These are phyloP conservation scores for Bombyx huttoni DNA, from an alignment of 2,888 invertebrate species.

Conservation along the genomic window DNA sequence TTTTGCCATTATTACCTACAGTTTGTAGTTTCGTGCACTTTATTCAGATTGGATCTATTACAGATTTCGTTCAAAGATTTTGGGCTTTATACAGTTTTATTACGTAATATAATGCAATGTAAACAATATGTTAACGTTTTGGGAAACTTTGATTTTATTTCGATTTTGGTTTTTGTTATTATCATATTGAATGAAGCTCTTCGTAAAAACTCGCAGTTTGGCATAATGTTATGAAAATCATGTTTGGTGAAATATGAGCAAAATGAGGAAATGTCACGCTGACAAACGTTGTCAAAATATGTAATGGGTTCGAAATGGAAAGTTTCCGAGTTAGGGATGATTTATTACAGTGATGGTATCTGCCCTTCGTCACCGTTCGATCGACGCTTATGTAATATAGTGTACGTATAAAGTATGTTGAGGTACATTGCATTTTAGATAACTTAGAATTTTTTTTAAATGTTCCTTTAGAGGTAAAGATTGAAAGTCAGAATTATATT, in stretches of 20 bases:
- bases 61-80: neutral
- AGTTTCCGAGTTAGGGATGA: constrained; percentile 36
- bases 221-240: neutral
- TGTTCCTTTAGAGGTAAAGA: too few relatives aligned
- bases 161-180: too few relatives aligned
- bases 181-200: too few relatives aligned
- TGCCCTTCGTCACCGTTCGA: constrained; percentile 13
- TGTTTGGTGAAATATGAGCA: constrained; percentile 9
- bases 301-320: constrained; percentile 35
- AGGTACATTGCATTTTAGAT: too few relatives aligned
- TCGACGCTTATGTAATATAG: constrained; percentile 11
- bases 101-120: too few relatives aligned
- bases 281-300: constrained; percentile 33
- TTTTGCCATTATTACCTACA: constrained; percentile 29
- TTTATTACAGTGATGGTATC: constrained; percentile 28
- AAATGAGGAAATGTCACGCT: constrained; percentile 25
- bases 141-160: too few relatives aligned
- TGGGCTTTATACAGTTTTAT: too few relatives aligned
- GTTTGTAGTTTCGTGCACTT: neutral
- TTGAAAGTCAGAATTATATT: too few relatives aligned
- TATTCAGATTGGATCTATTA: neutral
- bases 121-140: too few relatives aligned
- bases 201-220: too few relatives aligned
- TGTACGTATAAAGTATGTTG: constrained; percentile 4
- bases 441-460: too few relatives aligned